These are phyloP conservation scores for Drosophila picticornis DNA, from an alignment of 2,888 invertebrate genomes.

Conservation along the genomic window DNA sequence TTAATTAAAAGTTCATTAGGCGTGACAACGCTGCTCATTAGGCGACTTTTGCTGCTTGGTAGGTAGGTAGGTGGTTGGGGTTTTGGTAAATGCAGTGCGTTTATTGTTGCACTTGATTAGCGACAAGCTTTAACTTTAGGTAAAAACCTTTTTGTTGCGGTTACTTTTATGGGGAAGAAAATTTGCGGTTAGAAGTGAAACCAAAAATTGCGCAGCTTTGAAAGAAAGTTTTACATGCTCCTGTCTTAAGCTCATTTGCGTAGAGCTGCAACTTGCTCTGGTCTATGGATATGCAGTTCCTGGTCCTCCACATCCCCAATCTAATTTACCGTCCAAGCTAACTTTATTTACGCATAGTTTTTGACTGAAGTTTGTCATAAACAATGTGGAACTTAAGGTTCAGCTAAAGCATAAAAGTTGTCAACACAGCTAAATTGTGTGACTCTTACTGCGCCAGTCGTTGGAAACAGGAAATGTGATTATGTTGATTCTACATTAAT, in stretches of 20 bases:
- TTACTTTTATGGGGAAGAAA: constrained; percentile 48
- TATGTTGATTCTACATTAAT: constrained; percentile 17
- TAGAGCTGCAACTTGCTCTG: constrained; percentile 22
- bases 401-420: constrained; percentile 63
- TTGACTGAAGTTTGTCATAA: constrained; percentile 74
- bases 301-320: background rate
- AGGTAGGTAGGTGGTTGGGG: background rate
- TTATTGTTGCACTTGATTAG: constrained; percentile 71
- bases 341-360: constrained; percentile 75
- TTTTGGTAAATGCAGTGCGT: constrained; percentile 35
- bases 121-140: constrained; percentile 54
- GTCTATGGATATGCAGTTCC: background rate
- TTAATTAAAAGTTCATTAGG: constrained; percentile 81
- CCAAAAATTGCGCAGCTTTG: constrained; percentile 56
- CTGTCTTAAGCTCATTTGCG: constrained; percentile 58
- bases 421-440: constrained; percentile 59
- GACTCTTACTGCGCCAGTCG: constrained; percentile 42
- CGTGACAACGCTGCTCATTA: constrained; percentile 73
- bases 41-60: constrained; percentile 42
- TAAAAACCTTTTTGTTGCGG: constrained; percentile 25
- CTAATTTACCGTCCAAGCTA: constrained; percentile 36
- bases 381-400: constrained; percentile 69
- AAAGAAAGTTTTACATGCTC: constrained; percentile 55
- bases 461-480: constrained; percentile 8
- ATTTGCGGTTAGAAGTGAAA: constrained; percentile 4